Evolutionary conservation across 37 sponge, comb jelly and placozoan species (phyloP), one percentile per base, ranked within the genome.

Genomic region (Mnemiopsis leidyi): DNA sequence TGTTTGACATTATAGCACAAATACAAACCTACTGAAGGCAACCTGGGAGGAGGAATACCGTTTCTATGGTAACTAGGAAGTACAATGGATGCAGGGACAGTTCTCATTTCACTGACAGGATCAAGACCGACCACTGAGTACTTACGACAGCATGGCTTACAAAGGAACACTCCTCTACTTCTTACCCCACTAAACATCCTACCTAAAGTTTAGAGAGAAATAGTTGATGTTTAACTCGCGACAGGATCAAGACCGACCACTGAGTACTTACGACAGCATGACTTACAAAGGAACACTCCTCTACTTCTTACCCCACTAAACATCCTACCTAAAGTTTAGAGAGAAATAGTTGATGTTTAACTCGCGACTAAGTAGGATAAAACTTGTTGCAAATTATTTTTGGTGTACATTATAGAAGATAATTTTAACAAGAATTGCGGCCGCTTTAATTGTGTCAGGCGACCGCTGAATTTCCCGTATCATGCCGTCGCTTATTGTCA

Each of bases 21-120:
- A 77, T 16, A 32, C 79, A 77, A 77, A 85, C 90, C 90, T 85
- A 85, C 29, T 0, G 48, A 36, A n/a, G 32, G 61, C 3, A 61
- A 61, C 39, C 90, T 39, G n/a, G 32, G 61, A n/a, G 90, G 90
- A 28, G 90, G 90, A 39, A 85, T 85, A 3, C 90, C 90, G 48
- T 85, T 85, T 28, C 24, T 85, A 28, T 85, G 90, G 24, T 85
- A 85, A 40, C 61, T 40, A 33, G 90, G 48, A 18, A 85, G 90
- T 2, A 85, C 61, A 13, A 85, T 85, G 16, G 24, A 21, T 7
- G 61, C 18, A n/a, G 90, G 90, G 24, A 85, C 90, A 39, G 48
- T 38, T 13, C 24, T 13, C 7, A 21, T 39, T 37, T 85, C 90
- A 23, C 61, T 85, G 13, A 85, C 61, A 39, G 90, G 48, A 3